Evolutionary conservation across 1,140 invertebrate genomes (phyloP).

Genomic region (Monochamus saltuarius): DNA sequence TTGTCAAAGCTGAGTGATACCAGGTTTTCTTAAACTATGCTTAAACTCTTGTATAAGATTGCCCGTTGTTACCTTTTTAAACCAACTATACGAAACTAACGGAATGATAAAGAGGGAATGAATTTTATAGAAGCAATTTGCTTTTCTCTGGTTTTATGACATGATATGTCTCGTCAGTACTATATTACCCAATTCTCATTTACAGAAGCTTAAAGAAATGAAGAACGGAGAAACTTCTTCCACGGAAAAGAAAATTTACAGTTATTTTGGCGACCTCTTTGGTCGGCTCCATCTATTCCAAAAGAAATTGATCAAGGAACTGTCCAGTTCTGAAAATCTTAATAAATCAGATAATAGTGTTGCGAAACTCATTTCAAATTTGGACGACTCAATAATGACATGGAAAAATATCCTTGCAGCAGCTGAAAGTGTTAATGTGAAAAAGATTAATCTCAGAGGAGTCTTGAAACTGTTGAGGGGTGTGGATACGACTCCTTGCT

Average conservation of each 20-base stretch:
- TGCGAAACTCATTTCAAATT: not conserved
- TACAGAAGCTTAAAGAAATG: conserved; percentile 24
- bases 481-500: conserved; percentile 28
- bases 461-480: conserved; percentile 23
- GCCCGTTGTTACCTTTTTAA: too few species aligned
- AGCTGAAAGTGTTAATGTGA: conserved; percentile 7
- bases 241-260: conserved; percentile 23
- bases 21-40: too few species aligned
- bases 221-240: conserved; percentile 7
- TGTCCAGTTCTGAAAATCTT: not conserved
- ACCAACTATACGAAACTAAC: too few species aligned
- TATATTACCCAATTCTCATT: conserved; percentile 8
- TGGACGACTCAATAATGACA: not conserved
- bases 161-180: too few species aligned
- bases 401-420: conserved; percentile 8
- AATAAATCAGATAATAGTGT: not conserved
- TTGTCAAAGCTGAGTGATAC: too few species aligned
- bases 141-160: too few species aligned
- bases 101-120: too few species aligned
- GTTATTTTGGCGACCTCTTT: conserved; percentile 30
- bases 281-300: conserved; percentile 29
- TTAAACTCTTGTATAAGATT: too few species aligned
- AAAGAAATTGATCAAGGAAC: conserved; percentile 23
- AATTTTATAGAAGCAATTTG: too few species aligned
- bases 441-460: conserved; percentile 30